Conservation (phyloP, 2,113 vertebrate genomes). For the Galbula dea region DNA sequence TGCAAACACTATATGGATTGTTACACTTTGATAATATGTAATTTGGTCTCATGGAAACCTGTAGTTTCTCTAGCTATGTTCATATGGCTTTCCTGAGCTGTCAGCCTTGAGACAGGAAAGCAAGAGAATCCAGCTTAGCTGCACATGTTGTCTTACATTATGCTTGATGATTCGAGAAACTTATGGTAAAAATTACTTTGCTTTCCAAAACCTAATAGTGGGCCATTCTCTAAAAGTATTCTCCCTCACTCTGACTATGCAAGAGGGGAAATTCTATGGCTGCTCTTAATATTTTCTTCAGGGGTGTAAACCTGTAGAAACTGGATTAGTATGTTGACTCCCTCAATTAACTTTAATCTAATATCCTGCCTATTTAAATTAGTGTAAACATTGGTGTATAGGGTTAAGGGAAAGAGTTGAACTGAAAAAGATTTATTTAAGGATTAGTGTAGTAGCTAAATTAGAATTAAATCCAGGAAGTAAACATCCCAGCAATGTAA, state of each 20-base stretch:
- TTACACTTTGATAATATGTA: not conserved
- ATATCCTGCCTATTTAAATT: slow-evolving; percentile 74
- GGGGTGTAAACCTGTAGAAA: slow-evolving; percentile 63
- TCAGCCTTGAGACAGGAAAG: not conserved
- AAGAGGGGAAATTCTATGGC: slow-evolving; percentile 31
- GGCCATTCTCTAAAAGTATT: not conserved
- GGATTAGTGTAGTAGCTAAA: slow-evolving; percentile 70
- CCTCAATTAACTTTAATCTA: slow-evolving; percentile 73
- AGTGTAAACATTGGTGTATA: slow-evolving; percentile 67
- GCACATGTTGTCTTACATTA: not conserved
- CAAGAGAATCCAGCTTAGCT: not conserved
- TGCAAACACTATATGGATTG: not conserved
- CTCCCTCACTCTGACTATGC: not conserved
- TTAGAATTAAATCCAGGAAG: slow-evolving; percentile 72
- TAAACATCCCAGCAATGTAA: slow-evolving; percentile 68
- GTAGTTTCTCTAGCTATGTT: not conserved
- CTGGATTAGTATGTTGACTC: slow-evolving; percentile 70
- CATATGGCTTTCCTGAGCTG: not conserved
- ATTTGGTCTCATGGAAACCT: not conserved
- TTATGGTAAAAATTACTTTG: not conserved
- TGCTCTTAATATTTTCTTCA: slow-evolving; percentile 57
- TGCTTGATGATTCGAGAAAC: not conserved
- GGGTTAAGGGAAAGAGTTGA: slow-evolving; percentile 60
- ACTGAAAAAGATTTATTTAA: slow-evolving; percentile 74
- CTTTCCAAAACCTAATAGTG: slow-evolving; percentile 5